Base-by-base conservation (phyloP, 2,888 invertebrate genomes). In the Netelia inedita region DNA sequence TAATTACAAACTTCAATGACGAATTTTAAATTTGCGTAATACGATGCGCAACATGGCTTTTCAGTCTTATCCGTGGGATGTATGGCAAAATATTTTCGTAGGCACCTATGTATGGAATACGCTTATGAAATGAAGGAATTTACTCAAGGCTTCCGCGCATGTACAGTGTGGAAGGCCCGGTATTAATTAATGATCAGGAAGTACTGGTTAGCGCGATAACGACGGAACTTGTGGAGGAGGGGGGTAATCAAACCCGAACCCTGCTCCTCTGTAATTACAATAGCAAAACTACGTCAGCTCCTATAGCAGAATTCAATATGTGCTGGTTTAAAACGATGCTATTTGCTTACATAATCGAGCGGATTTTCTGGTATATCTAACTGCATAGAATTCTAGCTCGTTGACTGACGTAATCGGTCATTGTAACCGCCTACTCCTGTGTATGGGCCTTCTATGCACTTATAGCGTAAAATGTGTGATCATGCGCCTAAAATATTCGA, bases 321-420 rank as follows among this genome's bases (percentile, higher is more conserved):
- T 79, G 87, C 85, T 88, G 88, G 89, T 89, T 86, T 88, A 90
- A 88, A 88, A 88, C 86, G 87, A 81, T 88, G 86, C 88, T 88
- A 89, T 88, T 90, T 87, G 86, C 85, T 87, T 81, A 85, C 86
- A 88, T 88, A 90, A 90, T 89, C 87, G 86, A 86, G 87, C 86
- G 83, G 88, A 88, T 88, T 87, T 86, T 87, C 59, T 28, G 19
- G 19, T 50, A 16, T 14, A 65, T 19, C 16, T n/a, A 11, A 9
- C 28, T 43, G 10, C 1, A 35, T 28, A 41, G 43, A n/a, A 1
- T 21, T 41, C 19, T n/a, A 66, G 57, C 21, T 59, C 11, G 11
- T 11, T 57, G 28, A 16, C 11, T 14, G 53, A 11, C 41, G 46
- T 28, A 50, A 43, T n/a, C 59, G 53, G 53, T 41, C 53, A 53